Evolutionary conservation across 2,797 vertebrate species (phyloP).

Genomic region (Lates japonicus): DNA sequence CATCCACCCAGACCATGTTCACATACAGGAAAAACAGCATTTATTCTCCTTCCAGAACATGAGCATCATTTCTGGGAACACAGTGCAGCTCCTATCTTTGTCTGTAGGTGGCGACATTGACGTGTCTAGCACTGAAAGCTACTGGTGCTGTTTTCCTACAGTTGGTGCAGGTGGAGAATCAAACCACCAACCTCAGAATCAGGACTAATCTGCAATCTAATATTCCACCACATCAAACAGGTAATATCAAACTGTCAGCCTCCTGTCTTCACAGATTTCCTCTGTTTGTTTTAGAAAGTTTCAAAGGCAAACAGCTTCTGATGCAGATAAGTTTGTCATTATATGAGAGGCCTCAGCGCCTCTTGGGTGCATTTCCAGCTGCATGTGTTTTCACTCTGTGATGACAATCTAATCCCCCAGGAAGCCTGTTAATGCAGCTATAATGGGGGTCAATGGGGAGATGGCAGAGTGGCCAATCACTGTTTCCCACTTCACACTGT

Average conservation of each 20-base stretch:
- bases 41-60: too few species aligned
- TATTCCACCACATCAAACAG: neutral
- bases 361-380: constrained; percentile 22
- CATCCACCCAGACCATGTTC: too few species aligned
- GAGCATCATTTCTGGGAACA: too few species aligned
- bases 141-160: neutral
- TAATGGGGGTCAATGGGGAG: constrained; percentile 64
- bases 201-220: neutral
- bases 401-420: constrained; percentile 42
- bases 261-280: neutral
- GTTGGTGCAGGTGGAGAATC: neutral
- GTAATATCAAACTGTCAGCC: too few species aligned
- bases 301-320: neutral
- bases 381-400: constrained; percentile 14
- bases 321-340: neutral
- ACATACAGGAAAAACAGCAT: too few species aligned
- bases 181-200: neutral
- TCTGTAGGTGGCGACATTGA: neutral
- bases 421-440: constrained; percentile 46
- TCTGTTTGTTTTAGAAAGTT: neutral
- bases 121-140: too few species aligned
- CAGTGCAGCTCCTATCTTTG: neutral
- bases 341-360: neutral
- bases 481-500: constrained; percentile 47
- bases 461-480: constrained; percentile 42